Conservation (phyloP, 2,888 invertebrate species). For the Diplolepis rosae region DNA sequence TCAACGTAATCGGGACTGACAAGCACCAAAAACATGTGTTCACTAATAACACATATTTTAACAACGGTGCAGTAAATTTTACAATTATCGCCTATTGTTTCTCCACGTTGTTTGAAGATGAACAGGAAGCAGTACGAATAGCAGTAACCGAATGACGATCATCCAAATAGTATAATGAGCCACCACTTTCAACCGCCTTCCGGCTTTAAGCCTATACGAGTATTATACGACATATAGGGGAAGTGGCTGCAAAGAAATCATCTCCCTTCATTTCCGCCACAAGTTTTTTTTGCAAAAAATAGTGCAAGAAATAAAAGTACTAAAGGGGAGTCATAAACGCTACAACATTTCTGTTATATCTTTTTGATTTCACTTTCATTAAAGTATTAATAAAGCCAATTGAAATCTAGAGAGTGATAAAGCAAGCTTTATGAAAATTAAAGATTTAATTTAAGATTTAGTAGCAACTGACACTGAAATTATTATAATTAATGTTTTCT, state of each 20-base stretch:
- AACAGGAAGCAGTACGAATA: neutral
- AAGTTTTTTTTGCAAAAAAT: neutral
- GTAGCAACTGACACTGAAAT: too few species aligned
- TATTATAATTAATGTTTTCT: slow-evolving; percentile 41
- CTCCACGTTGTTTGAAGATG: neutral
- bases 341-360: too few species aligned
- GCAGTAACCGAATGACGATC: slow-evolving; percentile 55
- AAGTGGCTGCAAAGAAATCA: too few species aligned
- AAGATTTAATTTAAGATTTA: too few species aligned
- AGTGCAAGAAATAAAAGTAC: neutral
- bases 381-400: too few species aligned
- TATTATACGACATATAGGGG: neutral
- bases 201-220: neutral
- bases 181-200: slow-evolving; percentile 1
- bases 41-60: neutral
- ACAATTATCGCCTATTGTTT: neutral
- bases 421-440: too few species aligned
- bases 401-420: too few species aligned
- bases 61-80: neutral
- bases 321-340: too few species aligned
- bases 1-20: neutral
- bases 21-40: neutral
- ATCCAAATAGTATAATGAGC: slow-evolving; percentile 52
- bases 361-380: too few species aligned
- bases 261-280: too few species aligned